Evolutionary conservation across 2,888 invertebrate genomes (phyloP).

Genomic region (Smittia sp.): DNA sequence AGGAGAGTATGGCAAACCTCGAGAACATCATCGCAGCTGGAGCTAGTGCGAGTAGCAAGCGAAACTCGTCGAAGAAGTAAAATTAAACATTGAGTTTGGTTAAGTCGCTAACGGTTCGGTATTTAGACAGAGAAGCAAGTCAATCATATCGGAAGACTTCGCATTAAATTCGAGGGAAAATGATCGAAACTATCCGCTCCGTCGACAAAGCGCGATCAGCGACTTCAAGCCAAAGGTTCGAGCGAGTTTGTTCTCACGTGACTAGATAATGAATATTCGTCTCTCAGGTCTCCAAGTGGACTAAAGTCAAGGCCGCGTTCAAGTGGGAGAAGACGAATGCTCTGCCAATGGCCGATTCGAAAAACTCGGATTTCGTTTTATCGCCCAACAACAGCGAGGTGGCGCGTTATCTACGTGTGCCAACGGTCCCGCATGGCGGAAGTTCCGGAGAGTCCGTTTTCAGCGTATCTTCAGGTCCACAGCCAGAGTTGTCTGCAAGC

Average conservation of each 20-base stretch:
- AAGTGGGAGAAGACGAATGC: constrained; percentile 77
- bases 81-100: neutral
- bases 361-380: constrained; percentile 54
- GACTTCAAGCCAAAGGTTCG: constrained; percentile 48
- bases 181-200: constrained; percentile 45
- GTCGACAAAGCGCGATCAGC: constrained; percentile 52
- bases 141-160: constrained; percentile 64
- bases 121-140: constrained; percentile 62
- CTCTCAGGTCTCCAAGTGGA: constrained; percentile 79
- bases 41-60: constrained; percentile 56
- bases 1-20: constrained; percentile 61
- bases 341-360: constrained; percentile 51
- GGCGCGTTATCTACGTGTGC: constrained; percentile 47
- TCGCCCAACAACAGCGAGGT: constrained; percentile 55
- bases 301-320: constrained; percentile 83
- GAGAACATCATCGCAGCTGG: constrained; percentile 63
- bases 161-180: constrained; percentile 50
- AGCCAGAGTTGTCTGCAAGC: constrained; percentile 67
- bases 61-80: constrained; percentile 54
- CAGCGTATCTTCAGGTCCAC: constrained; percentile 57
- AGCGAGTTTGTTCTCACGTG: neutral
- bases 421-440: constrained; percentile 43
- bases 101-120: neutral
- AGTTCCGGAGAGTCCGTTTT: constrained; percentile 59
- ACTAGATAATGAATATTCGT: neutral